Evolutionary conservation across 2,888 invertebrate species (phyloP), one percentile per base, ranked within the genome.

Genomic region (Drosophila macrospina): DNA sequence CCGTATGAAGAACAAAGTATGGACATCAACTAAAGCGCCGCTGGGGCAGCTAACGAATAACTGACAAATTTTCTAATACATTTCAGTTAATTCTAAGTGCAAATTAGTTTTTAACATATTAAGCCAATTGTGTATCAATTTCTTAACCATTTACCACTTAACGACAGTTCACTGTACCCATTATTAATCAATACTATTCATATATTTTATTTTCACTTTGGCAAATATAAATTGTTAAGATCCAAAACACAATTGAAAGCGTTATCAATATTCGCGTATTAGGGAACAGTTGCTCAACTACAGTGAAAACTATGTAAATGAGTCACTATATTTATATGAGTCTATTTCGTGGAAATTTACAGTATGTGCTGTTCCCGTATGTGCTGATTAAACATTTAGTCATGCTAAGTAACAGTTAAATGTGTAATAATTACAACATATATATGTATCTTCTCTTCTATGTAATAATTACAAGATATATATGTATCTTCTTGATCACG

Each of bases 61-160:
- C 63, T 70, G 57, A 68, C 45, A 64, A 62, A 8, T 68, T 55
- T 55, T 51, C 52, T 36, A 67, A 67, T 28, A 37, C 24, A 62
- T 61, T 74, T 59, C 72, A 72, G 63, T 54, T 78, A 74, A 57
- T 64, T 78, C 69, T 79, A 86, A 89, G 89, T 86, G 69, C 85
- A 89, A 90, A 88, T 79, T 88, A 90, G 81, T 77, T 74, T 63
- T 52, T 73, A 88, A 77, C 39, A 39, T 54, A 63, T 59, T 48
- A 64, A 52, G 52, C 42, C 55, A 68, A 34, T 64, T 44, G 36
- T 50, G 48, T 44, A 44, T 60, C 34, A 60, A 60, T 57, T 36
- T 55, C 15, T 10, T 5, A 41, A 48, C 30, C 24, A 45, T 45
- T 52, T 36, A 65, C 16, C 34, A 72, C 45, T 42, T 36, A 24